These are phyloP conservation scores for Lepidochitona cinerea DNA, from an alignment of 2,888 invertebrate species.

Conservation along the genomic window DNA sequence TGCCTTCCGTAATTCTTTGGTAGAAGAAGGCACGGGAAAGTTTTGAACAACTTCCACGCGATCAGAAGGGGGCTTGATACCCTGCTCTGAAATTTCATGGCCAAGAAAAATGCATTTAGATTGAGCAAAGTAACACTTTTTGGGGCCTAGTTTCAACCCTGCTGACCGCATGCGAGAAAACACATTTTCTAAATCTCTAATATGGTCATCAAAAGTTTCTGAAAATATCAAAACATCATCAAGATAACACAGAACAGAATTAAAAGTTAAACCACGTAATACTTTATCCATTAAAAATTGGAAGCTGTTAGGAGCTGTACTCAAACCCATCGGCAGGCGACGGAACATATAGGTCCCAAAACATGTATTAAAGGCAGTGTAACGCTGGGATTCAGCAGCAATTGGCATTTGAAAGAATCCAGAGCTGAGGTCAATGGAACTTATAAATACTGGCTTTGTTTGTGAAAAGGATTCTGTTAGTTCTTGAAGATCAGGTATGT, in stretches of 20 bases:
- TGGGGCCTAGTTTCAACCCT: constrained; percentile 1
- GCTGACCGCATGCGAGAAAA: background rate
- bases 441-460: constrained; percentile 4
- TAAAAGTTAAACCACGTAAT: constrained; percentile 3
- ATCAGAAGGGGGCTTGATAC: background rate
- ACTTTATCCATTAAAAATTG: constrained; percentile 11
- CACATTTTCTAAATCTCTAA: background rate
- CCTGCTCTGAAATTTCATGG: constrained; percentile 9
- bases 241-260: constrained; percentile 7
- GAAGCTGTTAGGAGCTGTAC: constrained; percentile 4
- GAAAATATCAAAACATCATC: constrained; percentile 12
- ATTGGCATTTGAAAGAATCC: constrained; percentile 15
- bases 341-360: constrained; percentile 13
- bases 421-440: constrained; percentile 9
- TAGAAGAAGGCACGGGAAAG: background rate
- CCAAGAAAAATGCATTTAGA: background rate
- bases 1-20: background rate
- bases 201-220: constrained; percentile 13
- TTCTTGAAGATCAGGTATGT: constrained; percentile 9
- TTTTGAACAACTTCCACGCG: too few relatives aligned
- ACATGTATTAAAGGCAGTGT: background rate
- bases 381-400: background rate
- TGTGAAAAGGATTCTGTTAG: background rate
- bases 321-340: background rate
- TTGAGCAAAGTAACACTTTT: constrained; percentile 9